Base-by-base conservation (phyloP, 2,113 vertebrate genomes). In the Dasyprocta punctata region DNA sequence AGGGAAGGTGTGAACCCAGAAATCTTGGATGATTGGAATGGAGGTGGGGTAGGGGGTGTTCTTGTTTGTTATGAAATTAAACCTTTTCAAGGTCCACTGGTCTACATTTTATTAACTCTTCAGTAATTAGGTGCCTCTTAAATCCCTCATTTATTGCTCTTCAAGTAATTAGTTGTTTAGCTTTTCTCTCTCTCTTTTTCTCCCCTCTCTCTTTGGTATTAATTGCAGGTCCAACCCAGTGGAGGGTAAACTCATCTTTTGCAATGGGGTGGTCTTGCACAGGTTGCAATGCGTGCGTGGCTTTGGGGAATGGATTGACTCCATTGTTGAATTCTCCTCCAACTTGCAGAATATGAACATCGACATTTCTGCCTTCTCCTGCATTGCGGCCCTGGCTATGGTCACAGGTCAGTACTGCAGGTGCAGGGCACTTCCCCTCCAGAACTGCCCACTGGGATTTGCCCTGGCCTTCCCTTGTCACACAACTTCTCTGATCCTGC, bases 211-310 rank as follows among this genome's bases (percentile, higher is more conserved):
- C 98, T 98, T 97, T 98, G 95, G 22, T 98, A 92, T 99, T 99
- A 98, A 99, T 98, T 98, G 93, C 99, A 99, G 99, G 99, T 99
- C 99, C 98, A 99, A 99, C 98, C 99, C 99, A 3, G 99, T 99
- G 98, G 99, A 99, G 98, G 99, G 99, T 95, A 99, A 99, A 98
- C 99, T 99, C 96, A 99, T 99, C 98, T 99, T 99, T 99, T 99
- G 99, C 98, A 99, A 99, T 86, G 99, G 99, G 90, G 99, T 99
- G 93, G 99, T 99, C 94, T 98, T 99, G 97, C 99, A 99, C 99
- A 99, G 99, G 99, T 97, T 99, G 98, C 99, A 99, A 99, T 99
- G 99, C 92, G 99, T 99, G 86, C 99, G 99, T 9, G 99, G 99
- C 97, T 99, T 99, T 89, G 99, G 99, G 83, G 99, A 99, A 98